A percentile compares a stretch with the other conserved stretches of the same genome.
phyloP scores from a whole-genome alignment of 1,140 invertebrate genomes.

The Batillaria attramentaria region DNA sequence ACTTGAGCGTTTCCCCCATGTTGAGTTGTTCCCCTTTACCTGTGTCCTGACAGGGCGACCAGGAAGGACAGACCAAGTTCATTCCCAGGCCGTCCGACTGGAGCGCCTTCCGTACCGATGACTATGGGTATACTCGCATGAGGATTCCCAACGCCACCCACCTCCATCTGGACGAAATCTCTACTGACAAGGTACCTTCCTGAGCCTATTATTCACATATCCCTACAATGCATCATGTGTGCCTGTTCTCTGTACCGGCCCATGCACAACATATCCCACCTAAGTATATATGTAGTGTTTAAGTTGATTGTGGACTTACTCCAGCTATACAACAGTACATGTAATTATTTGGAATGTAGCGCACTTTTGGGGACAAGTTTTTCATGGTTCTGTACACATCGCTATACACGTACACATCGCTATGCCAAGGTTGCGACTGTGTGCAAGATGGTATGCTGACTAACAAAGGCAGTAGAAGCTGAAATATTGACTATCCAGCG shows the following conservation, averaged over 20 bases:
- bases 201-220: not conserved
- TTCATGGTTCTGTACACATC: no score
- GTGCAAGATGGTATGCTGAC: no score
- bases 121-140: constrained; percentile 95
- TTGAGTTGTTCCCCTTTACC: not conserved
- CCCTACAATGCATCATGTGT: not conserved
- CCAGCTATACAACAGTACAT: not conserved
- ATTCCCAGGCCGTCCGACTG: constrained; percentile 37
- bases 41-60: constrained; percentile 75
- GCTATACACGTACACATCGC: no score
- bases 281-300: not conserved
- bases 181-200: constrained; percentile 75
- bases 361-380: no score
- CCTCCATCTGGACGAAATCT: constrained; percentile 93
- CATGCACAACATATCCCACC: no score
- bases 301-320: not conserved
- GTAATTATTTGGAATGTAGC: no score
- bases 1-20: not conserved
- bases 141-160: constrained; percentile 87
- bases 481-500: no score
- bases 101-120: constrained; percentile 84
- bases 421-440: no score
- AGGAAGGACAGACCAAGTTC: constrained; percentile 76
- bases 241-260: not conserved
- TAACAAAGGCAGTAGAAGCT: no score